A percentile compares a stretch with the other conserved stretches of the same genome.
phyloP scores from a whole-genome alignment of 2,888 invertebrate genomes.

The Parnassius glacialis region DNA sequence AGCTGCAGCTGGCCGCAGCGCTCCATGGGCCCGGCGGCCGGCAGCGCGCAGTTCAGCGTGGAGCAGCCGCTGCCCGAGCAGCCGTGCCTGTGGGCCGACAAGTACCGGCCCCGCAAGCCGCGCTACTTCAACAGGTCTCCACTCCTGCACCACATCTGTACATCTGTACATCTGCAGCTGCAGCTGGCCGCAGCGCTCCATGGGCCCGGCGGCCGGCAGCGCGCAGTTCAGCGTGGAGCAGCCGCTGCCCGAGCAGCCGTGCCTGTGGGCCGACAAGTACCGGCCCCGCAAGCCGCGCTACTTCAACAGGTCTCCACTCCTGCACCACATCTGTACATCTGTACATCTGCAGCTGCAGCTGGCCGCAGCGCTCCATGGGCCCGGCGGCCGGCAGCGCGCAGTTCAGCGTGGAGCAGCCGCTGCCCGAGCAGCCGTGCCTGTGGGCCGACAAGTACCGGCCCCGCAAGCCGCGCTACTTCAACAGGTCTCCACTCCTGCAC shows the following conservation, averaged over 20 bases:
- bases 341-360: slow-evolving; percentile 24
- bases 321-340: too few relatives aligned
- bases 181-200: slow-evolving; percentile 79
- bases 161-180: slow-evolving; percentile 14
- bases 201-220: slow-evolving; percentile 93
- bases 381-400: slow-evolving; percentile 93
- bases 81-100: slow-evolving; percentile 97
- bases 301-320: too few relatives aligned
- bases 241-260: slow-evolving; percentile 91
- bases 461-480: slow-evolving; percentile 98
- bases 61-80: slow-evolving; percentile 92
- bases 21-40: slow-evolving; percentile 91
- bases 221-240: slow-evolving; percentile 95
- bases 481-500: slow-evolving; percentile 68
- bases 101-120: slow-evolving; percentile 98
- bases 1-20: slow-evolving; percentile 57
- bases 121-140: slow-evolving; percentile 70
- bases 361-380: slow-evolving; percentile 84
- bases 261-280: slow-evolving; percentile 99
- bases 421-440: slow-evolving; percentile 92
- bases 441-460: slow-evolving; percentile 99
- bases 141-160: too few relatives aligned
- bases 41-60: slow-evolving; percentile 95
- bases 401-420: slow-evolving; percentile 93
- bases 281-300: slow-evolving; percentile 96